Evolutionary conservation across 2,888 invertebrate genomes (phyloP).

Genomic region (Synanthedon vespiformis): DNA sequence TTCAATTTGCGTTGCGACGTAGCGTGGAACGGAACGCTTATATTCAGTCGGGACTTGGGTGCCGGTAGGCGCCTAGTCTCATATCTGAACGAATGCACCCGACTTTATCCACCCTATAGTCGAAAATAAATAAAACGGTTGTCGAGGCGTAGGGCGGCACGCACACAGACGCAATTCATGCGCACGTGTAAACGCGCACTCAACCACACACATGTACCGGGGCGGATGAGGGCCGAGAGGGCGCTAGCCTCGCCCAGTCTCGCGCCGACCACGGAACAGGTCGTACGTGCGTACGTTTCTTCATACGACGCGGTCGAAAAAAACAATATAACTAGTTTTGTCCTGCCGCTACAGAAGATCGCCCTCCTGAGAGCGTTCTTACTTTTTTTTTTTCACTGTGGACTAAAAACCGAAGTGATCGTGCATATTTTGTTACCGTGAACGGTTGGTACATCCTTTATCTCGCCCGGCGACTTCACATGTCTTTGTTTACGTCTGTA

Average conservation of each 20-base stretch:
- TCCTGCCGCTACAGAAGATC: conserved; percentile 49
- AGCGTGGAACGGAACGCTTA: neutral
- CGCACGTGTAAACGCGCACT: conserved; percentile 30
- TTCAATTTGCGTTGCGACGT: neutral
- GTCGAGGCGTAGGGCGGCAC: conserved; percentile 29
- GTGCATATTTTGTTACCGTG: conserved; percentile 41
- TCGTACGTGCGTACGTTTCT: conserved; percentile 38
- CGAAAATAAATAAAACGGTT: conserved; percentile 49
- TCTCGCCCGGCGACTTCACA: conserved; percentile 31
- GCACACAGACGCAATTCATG: conserved; percentile 23
- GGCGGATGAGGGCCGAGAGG: conserved; percentile 40
- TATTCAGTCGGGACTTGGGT: neutral
- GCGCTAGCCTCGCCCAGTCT: conserved; percentile 57
- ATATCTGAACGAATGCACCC: conserved; percentile 23
- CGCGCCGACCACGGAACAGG: conserved; percentile 56
- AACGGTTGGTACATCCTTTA: conserved; percentile 51
- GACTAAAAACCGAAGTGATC: conserved; percentile 45
- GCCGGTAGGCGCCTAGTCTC: conserved; percentile 3
- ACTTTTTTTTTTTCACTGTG: conserved; percentile 49
- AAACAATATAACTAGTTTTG: conserved; percentile 58
- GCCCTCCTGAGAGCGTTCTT: conserved; percentile 41
- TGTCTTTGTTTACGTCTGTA: conserved; percentile 57
- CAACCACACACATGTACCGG: conserved; percentile 37
- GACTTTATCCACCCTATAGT: conserved; percentile 36
- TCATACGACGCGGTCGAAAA: conserved; percentile 52